Conservation (phyloP, 2,113 vertebrate species). For the Henicopernis longicauda region DNA sequence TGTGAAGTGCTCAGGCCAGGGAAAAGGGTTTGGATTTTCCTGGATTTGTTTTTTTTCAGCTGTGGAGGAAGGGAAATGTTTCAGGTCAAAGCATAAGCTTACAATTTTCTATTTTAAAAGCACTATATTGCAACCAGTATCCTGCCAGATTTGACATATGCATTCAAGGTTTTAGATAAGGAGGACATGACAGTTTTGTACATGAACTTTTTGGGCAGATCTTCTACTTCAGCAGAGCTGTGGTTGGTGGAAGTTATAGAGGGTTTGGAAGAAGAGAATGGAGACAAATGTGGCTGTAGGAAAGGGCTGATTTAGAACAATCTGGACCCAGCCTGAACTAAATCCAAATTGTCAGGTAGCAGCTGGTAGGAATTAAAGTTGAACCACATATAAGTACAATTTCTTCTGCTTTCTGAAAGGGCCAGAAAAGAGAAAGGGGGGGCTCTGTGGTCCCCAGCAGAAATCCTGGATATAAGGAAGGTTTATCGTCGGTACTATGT, state of each 20-base stretch:
- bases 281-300: not conserved
- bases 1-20: not conserved
- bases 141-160: not conserved
- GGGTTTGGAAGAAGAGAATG: not conserved
- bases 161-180: not conserved
- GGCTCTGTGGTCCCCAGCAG: not conserved
- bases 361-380: not conserved
- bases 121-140: not conserved
- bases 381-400: not conserved
- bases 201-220: not conserved
- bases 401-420: not conserved
- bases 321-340: not conserved
- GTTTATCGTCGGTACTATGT: fast-evolving
- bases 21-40: not conserved
- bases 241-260: not conserved
- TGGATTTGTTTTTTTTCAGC: not conserved
- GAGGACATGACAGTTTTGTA: not conserved
- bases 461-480: not conserved
- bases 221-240: not conserved
- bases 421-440: not conserved
- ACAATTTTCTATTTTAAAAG: not conserved
- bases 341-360: not conserved
- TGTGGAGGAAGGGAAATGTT: not conserved
- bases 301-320: not conserved
- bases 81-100: not conserved